Evolutionary conservation across 23 tunicate genomes (phyloP).

Genomic region (Botrylloides violaceus): DNA sequence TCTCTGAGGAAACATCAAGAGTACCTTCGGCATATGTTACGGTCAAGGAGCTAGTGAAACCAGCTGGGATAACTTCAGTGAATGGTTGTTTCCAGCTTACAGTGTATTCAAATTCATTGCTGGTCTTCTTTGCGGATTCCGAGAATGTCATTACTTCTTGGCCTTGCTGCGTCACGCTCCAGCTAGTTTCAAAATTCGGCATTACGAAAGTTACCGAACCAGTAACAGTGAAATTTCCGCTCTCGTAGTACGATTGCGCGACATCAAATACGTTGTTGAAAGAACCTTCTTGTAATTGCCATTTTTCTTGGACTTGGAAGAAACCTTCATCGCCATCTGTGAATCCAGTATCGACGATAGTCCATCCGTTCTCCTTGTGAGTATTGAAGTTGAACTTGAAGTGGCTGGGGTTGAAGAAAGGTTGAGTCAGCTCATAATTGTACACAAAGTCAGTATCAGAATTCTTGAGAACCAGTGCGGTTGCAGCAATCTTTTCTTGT

Average conservation of each 20-base stretch:
- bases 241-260: background rate
- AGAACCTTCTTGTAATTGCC: background rate
- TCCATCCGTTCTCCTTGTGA: background rate
- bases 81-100: conserved; percentile 16
- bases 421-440: background rate
- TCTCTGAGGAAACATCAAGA: background rate
- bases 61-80: background rate
- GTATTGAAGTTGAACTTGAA: background rate
- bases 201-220: background rate
- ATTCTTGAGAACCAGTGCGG: background rate
- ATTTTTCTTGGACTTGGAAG: background rate
- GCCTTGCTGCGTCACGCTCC: background rate
- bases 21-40: background rate
- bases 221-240: background rate
- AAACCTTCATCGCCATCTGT: background rate
- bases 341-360: background rate
- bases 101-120: background rate
- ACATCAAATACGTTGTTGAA: background rate
- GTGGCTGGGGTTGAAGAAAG: background rate
- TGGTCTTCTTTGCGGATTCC: background rate
- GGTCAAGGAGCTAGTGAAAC: background rate
- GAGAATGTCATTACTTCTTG: background rate
- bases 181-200: background rate
- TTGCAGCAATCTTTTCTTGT: background rate
- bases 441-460: background rate